Evolutionary conservation across 1,140 invertebrate genomes (phyloP).

Genomic region (Caenorhabditis remanei): DNA sequence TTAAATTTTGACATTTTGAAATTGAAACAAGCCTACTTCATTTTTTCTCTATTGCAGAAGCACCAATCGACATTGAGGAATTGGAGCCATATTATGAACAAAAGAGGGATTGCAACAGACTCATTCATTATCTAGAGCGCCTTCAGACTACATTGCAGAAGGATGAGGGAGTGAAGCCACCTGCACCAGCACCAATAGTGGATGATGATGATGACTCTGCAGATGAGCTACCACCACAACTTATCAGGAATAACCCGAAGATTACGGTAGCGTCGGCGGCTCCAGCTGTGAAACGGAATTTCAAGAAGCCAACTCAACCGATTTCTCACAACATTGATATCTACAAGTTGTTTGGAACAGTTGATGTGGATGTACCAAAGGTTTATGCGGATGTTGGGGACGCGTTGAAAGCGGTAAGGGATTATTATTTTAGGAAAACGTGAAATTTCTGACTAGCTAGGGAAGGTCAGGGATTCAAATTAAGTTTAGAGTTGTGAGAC

Average conservation of each 20-base stretch:
- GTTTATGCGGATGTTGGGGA: slow-evolving; percentile 57
- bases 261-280: not conserved
- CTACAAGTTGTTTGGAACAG: slow-evolving; percentile 61
- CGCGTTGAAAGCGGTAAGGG: slow-evolving; percentile 51
- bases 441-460: no score
- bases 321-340: slow-evolving; percentile 64
- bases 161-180: not conserved
- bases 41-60: slow-evolving; percentile 36
- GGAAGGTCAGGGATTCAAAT: no score
- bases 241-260: slow-evolving; percentile 30
- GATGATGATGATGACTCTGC: slow-evolving; percentile 59
- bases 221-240: slow-evolving; percentile 58
- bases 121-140: slow-evolving; percentile 59
- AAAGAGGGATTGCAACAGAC: slow-evolving; percentile 60
- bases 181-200: not conserved
- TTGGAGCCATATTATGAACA: slow-evolving; percentile 66
- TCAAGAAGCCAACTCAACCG: slow-evolving; percentile 50
- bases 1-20: slow-evolving; percentile 33
- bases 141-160: slow-evolving; percentile 14
- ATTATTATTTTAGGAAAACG: no score
- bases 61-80: slow-evolving; percentile 58
- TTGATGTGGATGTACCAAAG: slow-evolving; percentile 62
- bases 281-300: slow-evolving; percentile 9
- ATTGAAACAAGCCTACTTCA: not conserved
- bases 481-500: no score